Conservation (phyloP, 2,797 vertebrate genomes). For the Pseudopleuronectes americanus region DNA sequence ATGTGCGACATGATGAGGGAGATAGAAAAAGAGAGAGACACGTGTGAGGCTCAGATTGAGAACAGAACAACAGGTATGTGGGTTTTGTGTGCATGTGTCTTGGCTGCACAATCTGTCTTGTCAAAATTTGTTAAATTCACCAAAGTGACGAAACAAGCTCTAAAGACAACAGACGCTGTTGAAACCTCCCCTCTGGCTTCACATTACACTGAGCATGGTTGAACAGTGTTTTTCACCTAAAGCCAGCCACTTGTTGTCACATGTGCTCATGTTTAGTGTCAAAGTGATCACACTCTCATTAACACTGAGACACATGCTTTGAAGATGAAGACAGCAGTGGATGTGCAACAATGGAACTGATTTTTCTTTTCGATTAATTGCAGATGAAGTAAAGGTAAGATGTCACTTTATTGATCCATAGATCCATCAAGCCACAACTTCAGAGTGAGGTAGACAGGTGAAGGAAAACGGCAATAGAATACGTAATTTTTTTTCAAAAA, state of each 20-base stretch:
- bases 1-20: slow-evolving; percentile 82
- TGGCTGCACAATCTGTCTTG: not conserved
- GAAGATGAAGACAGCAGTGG: not conserved
- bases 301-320: not conserved
- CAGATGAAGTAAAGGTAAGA: slow-evolving; percentile 3
- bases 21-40: slow-evolving; percentile 69
- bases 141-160: slow-evolving; percentile 37
- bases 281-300: slow-evolving; percentile 5
- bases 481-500: too few species aligned
- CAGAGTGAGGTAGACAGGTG: too few species aligned
- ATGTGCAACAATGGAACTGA: slow-evolving; percentile 1
- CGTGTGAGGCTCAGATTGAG: slow-evolving; percentile 73
- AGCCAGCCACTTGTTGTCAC: slow-evolving; percentile 18
- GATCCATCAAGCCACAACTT: too few species aligned
- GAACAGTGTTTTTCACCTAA: slow-evolving; percentile 34
- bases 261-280: not conserved
- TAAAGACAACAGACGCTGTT: slow-evolving; percentile 44
- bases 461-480: too few species aligned
- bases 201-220: slow-evolving; percentile 33
- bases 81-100: not conserved
- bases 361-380: slow-evolving; percentile 23
- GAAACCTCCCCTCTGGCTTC: slow-evolving; percentile 17
- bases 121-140: slow-evolving; percentile 6
- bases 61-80: slow-evolving; percentile 81
- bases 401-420: too few species aligned